phyloP scores from a whole-genome alignment of 2,113 vertebrate species.

The Carollia perspicillata region DNA sequence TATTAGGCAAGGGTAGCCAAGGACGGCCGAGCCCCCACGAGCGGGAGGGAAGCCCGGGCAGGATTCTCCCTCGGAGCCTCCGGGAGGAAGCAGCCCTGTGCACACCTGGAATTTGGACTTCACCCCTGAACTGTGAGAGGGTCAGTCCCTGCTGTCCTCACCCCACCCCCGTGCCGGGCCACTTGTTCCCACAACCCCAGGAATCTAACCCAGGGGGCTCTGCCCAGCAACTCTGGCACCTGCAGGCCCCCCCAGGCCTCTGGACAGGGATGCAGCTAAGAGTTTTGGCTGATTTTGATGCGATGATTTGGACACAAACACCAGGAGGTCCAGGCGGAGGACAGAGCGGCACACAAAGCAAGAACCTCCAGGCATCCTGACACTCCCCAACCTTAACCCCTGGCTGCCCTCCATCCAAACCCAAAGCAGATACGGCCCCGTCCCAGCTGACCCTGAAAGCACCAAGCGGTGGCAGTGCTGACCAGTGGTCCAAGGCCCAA shows the following conservation, averaged over 20 bases:
- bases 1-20: background rate
- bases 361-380: too few relatives aligned
- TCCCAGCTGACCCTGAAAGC: background rate
- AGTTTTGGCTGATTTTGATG: background rate
- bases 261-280: background rate
- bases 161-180: background rate
- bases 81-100: background rate
- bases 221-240: background rate
- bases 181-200: background rate
- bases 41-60: background rate
- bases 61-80: background rate
- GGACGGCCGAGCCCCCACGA: background rate
- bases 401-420: background rate
- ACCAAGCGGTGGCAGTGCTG: background rate
- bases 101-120: background rate
- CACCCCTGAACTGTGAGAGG: background rate
- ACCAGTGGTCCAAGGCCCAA: background rate
- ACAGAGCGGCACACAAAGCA: accelerated
- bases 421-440: background rate
- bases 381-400: background rate
- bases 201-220: accelerated
- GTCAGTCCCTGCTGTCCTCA: background rate
- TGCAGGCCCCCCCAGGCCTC: background rate
- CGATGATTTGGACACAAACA: background rate
- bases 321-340: background rate